Evolutionary conservation across 1,140 invertebrate species (phyloP).

Genomic region (Lethocerus indicus): DNA sequence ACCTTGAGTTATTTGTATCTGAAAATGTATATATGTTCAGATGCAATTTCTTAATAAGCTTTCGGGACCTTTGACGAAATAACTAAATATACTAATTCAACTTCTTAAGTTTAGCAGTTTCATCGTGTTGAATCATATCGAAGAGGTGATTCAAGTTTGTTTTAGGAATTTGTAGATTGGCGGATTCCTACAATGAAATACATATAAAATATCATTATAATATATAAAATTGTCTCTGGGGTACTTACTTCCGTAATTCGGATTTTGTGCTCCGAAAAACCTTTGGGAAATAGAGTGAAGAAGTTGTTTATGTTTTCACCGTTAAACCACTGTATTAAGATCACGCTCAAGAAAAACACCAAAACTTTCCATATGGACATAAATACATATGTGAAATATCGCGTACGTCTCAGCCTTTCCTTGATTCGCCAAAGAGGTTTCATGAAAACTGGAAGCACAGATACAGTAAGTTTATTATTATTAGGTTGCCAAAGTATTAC

Average conservation of each 20-base stretch:
- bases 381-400: constrained; percentile 80
- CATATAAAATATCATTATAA: too few relatives aligned
- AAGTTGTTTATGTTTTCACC: constrained; percentile 59
- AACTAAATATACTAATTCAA: too few relatives aligned
- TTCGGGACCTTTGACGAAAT: too few relatives aligned
- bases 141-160: too few relatives aligned
- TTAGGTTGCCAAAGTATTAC: too few relatives aligned
- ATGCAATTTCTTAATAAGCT: background rate
- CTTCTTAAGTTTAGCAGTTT: too few relatives aligned
- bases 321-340: constrained; percentile 54
- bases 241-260: constrained; percentile 48
- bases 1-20: constrained; percentile 32
- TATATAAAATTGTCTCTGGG: too few relatives aligned
- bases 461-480: too few relatives aligned
- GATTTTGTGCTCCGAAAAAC: constrained; percentile 63
- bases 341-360: constrained; percentile 52
- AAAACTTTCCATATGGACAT: constrained; percentile 79
- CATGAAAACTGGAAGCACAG: constrained; percentile 40
- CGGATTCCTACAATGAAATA: too few relatives aligned
- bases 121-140: too few relatives aligned
- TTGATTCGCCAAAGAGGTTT: constrained; percentile 64
- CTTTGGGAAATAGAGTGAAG: constrained; percentile 52
- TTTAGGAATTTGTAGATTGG: too few relatives aligned
- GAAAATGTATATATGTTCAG: constrained; percentile 19
- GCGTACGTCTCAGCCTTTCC: constrained; percentile 55